Evolutionary conservation across 2,113 vertebrate genomes (phyloP).

Genomic region (Lontra canadensis): DNA sequence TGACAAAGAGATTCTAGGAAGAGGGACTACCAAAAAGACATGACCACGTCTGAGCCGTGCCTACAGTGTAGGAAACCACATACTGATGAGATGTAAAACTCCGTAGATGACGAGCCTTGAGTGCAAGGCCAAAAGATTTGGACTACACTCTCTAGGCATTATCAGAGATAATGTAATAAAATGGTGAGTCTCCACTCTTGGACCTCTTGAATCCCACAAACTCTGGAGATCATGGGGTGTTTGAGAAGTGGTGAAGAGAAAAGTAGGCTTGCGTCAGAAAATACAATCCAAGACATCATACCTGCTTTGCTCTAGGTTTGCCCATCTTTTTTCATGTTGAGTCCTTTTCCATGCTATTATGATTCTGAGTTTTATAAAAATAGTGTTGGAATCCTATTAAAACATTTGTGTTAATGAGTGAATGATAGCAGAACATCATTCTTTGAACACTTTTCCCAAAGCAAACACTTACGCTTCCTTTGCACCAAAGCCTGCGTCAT

Average conservation of each 20-base stretch:
- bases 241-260: not conserved
- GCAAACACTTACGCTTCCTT: not conserved
- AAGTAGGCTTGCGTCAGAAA: not conserved
- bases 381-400: not conserved
- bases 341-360: not conserved
- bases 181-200: not conserved
- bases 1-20: not conserved
- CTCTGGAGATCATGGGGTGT: not conserved
- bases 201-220: not conserved
- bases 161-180: not conserved
- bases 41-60: not conserved
- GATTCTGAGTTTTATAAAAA: slow-evolving; percentile 7
- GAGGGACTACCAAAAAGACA: not conserved
- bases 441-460: slow-evolving; percentile 23
- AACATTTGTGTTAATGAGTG: slow-evolving; percentile 41
- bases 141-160: not conserved
- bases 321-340: not conserved
- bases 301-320: not conserved
- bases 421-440: slow-evolving; percentile 4
- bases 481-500: not conserved
- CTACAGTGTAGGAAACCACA: not conserved
- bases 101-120: not conserved
- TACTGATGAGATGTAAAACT: not conserved
- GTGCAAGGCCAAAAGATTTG: not conserved
- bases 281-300: not conserved